phyloP scores from a whole-genome alignment of 2,888 invertebrate genomes.

The Leptothorax acervorum region DNA sequence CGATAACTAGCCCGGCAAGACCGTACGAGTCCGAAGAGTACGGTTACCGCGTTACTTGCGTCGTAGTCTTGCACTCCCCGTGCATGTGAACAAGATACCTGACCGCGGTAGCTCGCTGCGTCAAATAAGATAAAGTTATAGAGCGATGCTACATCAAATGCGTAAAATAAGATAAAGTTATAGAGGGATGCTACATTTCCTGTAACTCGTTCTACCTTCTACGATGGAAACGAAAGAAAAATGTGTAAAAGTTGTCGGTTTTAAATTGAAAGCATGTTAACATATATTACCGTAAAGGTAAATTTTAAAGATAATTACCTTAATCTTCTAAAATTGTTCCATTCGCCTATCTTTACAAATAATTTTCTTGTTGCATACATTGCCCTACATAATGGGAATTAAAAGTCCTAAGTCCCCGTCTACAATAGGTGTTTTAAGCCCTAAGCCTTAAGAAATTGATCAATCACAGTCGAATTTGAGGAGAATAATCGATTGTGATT shows the following conservation, averaged over 20 bases:
- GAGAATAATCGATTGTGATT: too few species aligned
- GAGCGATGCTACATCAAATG: background rate
- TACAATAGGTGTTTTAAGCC: too few species aligned
- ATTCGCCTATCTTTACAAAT: background rate
- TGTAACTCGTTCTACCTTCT: background rate
- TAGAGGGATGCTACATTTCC: background rate
- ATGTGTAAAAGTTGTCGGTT: background rate
- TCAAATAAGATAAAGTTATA: conserved; percentile 7
- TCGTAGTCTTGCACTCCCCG: background rate
- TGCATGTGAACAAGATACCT: background rate
- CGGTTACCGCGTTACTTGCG: conserved; percentile 33
- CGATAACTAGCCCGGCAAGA: conserved; percentile 42
- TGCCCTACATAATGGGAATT: background rate
- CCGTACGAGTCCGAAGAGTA: conserved; percentile 22
- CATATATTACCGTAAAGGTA: background rate
- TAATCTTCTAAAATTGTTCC: background rate
- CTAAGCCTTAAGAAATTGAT: too few species aligned
- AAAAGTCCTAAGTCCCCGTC: too few species aligned
- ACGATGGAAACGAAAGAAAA: background rate
- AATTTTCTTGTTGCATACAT: background rate
- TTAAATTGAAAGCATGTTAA: background rate
- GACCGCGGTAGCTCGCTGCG: conserved; percentile 15
- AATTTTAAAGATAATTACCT: background rate
- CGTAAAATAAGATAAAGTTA: background rate
- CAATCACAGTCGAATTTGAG: too few species aligned